These are phyloP conservation scores for Deilephila porcellus DNA, from an alignment of 2,888 invertebrate genomes.

Conservation along the genomic window DNA sequence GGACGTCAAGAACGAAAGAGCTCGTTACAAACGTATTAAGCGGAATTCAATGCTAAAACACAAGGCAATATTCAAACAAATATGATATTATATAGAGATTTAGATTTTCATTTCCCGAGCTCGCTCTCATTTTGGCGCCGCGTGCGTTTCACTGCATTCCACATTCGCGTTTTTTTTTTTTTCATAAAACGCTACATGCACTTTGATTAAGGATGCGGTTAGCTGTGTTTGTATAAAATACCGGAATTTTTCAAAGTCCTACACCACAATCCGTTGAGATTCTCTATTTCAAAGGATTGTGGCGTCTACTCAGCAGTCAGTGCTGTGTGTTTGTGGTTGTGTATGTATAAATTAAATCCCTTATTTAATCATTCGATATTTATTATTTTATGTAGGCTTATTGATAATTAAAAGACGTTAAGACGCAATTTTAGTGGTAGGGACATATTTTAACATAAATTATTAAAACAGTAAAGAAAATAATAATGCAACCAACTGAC, in stretches of 20 bases:
- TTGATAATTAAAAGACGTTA: too few relatives aligned
- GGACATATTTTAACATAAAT: too few relatives aligned
- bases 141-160: constrained; percentile 57
- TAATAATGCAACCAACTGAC: too few relatives aligned
- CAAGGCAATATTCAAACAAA: not conserved
- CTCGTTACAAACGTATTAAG: not conserved
- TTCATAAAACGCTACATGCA: not conserved
- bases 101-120: constrained; percentile 58
- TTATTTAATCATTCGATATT: too few relatives aligned
- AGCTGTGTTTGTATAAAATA: not conserved
- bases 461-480: too few relatives aligned
- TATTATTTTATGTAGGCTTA: too few relatives aligned
- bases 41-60: not conserved
- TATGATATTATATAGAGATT: constrained; percentile 47
- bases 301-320: too few relatives aligned
- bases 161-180: not conserved
- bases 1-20: too few relatives aligned
- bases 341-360: too few relatives aligned
- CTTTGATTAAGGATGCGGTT: not conserved
- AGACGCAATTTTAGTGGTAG: too few relatives aligned
- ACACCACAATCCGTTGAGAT: not conserved
- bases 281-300: too few relatives aligned
- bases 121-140: constrained; percentile 49
- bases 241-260: not conserved
- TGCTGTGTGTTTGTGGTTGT: too few relatives aligned